Conservation (phyloP, 2,797 vertebrate genomes). For the Falco novaeseelandiae region DNA sequence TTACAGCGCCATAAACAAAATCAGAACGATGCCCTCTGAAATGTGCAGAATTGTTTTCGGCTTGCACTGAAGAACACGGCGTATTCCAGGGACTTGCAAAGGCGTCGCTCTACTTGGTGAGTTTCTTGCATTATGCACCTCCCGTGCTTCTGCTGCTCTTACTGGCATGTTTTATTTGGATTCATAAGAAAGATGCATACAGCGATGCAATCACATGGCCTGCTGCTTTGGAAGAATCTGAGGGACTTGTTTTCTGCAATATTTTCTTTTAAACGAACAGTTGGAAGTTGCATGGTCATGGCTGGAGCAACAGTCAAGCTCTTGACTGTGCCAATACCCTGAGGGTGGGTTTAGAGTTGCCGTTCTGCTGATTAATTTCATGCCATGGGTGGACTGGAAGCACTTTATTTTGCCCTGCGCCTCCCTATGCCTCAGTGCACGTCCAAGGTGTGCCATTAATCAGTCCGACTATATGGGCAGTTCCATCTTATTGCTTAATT, state of each 20-base stretch:
- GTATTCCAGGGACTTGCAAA: neutral
- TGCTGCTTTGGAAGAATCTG: neutral
- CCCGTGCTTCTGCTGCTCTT: neutral
- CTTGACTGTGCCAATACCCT: neutral
- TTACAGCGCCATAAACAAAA: neutral
- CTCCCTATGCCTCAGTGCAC: neutral
- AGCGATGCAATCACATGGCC: neutral
- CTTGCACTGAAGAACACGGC: neutral
- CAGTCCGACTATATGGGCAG: conserved; percentile 7
- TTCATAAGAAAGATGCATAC: neutral
- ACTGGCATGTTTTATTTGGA: neutral
- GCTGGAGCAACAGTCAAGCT: neutral
- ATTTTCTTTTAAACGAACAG: neutral
- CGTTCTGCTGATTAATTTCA: neutral
- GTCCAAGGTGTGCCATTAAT: conserved; percentile 45
- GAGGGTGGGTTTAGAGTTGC: neutral
- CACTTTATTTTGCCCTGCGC: neutral
- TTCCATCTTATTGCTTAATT: conserved; percentile 59
- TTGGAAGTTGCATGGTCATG: neutral
- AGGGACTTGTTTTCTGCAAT: neutral
- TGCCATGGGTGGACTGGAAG: neutral
- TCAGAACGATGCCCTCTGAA: neutral
- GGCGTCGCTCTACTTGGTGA: neutral
- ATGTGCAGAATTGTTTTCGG: neutral
- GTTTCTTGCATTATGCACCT: neutral